Percentiles rank a stretch among this genome's conserved stretches.
phyloP scores from a whole-genome alignment of 2,888 invertebrate species.

The Lithophane ornitopus region DNA sequence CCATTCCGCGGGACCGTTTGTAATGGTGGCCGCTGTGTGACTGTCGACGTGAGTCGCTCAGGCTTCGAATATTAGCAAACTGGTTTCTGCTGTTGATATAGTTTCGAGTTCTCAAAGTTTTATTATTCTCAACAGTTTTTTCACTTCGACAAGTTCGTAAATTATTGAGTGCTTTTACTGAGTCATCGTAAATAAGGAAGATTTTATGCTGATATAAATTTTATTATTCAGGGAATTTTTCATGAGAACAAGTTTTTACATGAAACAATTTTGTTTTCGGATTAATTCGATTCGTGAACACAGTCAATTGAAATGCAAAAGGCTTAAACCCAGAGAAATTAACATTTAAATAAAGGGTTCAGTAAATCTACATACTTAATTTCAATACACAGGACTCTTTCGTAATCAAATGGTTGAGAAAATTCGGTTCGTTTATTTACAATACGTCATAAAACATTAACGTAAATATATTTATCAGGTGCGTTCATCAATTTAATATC shows the following conservation, averaged over 20 bases:
- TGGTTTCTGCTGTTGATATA: conserved; percentile 61
- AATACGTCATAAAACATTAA: conserved; percentile 1
- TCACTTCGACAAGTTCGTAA: neutral
- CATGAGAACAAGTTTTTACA: conserved; percentile 9
- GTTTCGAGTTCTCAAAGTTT: conserved; percentile 61
- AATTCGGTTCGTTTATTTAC: conserved; percentile 2
- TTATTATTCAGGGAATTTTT: neutral
- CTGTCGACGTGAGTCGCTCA: conserved; percentile 46
- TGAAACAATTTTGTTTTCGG: conserved; percentile 33
- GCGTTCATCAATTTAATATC: neutral
- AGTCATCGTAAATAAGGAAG: neutral
- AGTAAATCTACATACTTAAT: conserved; percentile 47
- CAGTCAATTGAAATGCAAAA: conserved; percentile 41
- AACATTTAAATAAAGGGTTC: conserved; percentile 48
- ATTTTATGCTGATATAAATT: neutral
- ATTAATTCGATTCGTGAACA: conserved; percentile 21
- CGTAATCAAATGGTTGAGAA: conserved; percentile 17
- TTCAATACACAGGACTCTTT: conserved; percentile 22
- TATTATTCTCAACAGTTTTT: conserved; percentile 6
- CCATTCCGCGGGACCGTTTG: conserved; percentile 67
- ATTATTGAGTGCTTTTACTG: neutral
- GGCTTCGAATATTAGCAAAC: conserved; percentile 52
- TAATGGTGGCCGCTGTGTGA: conserved; percentile 43
- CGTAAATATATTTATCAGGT: neutral
- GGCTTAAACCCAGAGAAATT: conserved; percentile 33